Conservation (phyloP, 2,113 vertebrate species). For the Microcebus griseorufus region DNA sequence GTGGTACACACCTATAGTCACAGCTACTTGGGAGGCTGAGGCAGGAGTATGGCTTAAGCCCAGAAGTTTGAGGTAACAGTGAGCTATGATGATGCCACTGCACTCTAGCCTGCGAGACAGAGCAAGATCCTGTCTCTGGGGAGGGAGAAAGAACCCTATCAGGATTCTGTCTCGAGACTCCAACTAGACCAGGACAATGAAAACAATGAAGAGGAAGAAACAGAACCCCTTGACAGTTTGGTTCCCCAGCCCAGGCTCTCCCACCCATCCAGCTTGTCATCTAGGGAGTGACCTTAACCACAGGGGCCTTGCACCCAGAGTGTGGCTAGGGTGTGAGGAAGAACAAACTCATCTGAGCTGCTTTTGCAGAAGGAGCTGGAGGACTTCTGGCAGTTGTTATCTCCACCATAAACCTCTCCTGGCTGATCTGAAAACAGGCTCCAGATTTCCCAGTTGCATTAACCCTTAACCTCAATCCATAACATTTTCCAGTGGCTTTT, state of each 20-base stretch:
- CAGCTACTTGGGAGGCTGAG: too few relatives aligned
- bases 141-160: neutral
- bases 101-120: too few relatives aligned
- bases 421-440: neutral
- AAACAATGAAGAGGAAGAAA: neutral
- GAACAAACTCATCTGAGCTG: neutral
- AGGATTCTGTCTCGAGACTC: neutral
- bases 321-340: neutral
- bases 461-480: neutral
- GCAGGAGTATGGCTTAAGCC: too few relatives aligned
- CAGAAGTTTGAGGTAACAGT: too few relatives aligned
- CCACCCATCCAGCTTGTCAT: neutral
- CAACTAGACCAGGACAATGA: neutral
- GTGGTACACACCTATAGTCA: too few relatives aligned
- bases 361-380: neutral
- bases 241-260: neutral
- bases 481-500: neutral
- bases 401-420: neutral
- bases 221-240: neutral
- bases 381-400: neutral
- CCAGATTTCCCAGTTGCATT: neutral
- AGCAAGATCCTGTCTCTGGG: too few relatives aligned
- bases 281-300: neutral
- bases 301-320: neutral
- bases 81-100: too few relatives aligned